phyloP scores from a whole-genome alignment of 2,888 invertebrate genomes.

The Tachystola acroxantha region DNA sequence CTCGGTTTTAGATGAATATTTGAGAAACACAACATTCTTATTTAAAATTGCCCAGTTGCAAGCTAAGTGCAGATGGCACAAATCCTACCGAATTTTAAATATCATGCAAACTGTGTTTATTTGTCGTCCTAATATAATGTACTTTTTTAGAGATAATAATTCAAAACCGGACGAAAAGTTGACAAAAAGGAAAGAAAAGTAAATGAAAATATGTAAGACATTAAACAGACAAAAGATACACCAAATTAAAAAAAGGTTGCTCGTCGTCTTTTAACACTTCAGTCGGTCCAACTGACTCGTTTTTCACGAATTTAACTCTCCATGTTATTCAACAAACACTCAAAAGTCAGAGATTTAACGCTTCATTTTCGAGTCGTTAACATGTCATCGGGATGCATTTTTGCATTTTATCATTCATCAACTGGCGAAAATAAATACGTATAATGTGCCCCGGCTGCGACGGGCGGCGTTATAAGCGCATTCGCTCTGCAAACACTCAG shows the following conservation, averaged over 20 bases:
- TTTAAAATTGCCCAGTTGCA: background rate
- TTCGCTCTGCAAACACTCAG: constrained; percentile 19
- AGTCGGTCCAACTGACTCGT: too few species aligned
- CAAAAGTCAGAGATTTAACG: constrained; percentile 19
- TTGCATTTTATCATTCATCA: constrained; percentile 29
- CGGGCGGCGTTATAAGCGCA: constrained; percentile 22
- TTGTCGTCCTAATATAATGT: too few species aligned
- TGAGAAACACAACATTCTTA: background rate
- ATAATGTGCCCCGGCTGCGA: background rate
- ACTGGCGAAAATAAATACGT: constrained; percentile 22
- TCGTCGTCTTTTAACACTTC: too few species aligned
- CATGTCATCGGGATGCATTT: constrained; percentile 32
- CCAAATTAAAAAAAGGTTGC: too few species aligned
- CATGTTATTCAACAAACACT: constrained; percentile 3
- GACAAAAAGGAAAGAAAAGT: too few species aligned
- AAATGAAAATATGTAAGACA: too few species aligned
- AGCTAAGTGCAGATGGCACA: background rate
- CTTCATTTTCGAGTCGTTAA: constrained; percentile 31
- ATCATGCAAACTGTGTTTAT: too few species aligned
- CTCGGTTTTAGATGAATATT: background rate
- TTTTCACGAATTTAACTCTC: constrained; percentile 8
- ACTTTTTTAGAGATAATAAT: too few species aligned
- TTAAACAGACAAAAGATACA: too few species aligned
- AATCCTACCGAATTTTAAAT: too few species aligned
- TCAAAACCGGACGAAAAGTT: too few species aligned